Evolutionary conservation across 2,888 invertebrate species (phyloP).

Genomic region (Ferdinandea cuprea): DNA sequence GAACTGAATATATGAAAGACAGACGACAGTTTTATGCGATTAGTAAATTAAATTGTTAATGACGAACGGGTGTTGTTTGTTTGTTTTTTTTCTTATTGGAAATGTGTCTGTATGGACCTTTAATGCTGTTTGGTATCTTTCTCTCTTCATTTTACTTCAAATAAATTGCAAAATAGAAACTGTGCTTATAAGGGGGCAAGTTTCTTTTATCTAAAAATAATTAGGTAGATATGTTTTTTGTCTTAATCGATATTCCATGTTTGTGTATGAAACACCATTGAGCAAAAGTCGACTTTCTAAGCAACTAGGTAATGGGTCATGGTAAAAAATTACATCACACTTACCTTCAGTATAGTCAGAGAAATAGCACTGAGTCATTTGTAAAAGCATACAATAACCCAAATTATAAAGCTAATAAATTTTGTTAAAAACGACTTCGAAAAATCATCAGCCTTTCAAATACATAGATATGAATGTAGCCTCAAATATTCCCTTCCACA

Average conservation of each 20-base stretch:
- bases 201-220: conserved; percentile 14
- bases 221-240: neutral
- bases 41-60: conserved; percentile 81
- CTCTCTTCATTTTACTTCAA: conserved; percentile 59
- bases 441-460: no score
- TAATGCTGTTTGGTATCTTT: conserved; percentile 62
- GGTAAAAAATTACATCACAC: no score
- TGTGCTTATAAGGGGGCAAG: neutral
- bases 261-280: neutral
- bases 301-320: no score
- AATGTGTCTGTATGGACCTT: neutral
- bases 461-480: no score
- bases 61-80: conserved; percentile 60
- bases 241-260: conserved; percentile 8
- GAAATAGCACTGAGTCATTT: no score
- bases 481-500: no score
- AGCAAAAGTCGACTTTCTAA: no score
- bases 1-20: conserved; percentile 58
- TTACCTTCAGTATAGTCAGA: no score
- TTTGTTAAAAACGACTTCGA: no score
- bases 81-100: conserved; percentile 22
- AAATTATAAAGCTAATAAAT: no score
- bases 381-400: no score
- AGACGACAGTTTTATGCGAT: conserved; percentile 79
- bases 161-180: conserved; percentile 45